A percentile compares a stretch with the other conserved stretches of the same genome.
Conservation (phyloP, 1,140 invertebrate species). For the Diabrotica undecimpunctata region DNA sequence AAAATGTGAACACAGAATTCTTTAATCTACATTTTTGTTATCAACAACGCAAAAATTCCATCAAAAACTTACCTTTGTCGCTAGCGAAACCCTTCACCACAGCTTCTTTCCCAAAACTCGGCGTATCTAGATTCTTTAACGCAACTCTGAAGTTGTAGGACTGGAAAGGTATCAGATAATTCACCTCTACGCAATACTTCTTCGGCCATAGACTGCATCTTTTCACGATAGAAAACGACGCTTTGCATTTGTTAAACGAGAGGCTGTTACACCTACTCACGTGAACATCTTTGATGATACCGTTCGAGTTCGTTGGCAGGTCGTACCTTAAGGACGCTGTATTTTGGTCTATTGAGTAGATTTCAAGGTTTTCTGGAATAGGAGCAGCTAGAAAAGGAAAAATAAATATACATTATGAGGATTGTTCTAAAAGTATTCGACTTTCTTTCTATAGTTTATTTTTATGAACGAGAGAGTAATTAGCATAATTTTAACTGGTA, state of each 20-base stretch:
- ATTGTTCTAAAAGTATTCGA: neutral
- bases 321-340: slow-evolving; percentile 33
- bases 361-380: slow-evolving; percentile 31
- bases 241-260: slow-evolving; percentile 34
- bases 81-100: slow-evolving; percentile 20
- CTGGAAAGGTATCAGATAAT: slow-evolving; percentile 33
- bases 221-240: slow-evolving; percentile 17
- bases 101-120: slow-evolving; percentile 27
- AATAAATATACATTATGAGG: neutral
- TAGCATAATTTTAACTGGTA: too few relatives aligned
- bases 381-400: slow-evolving; percentile 27
- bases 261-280: slow-evolving; percentile 29
- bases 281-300: slow-evolving; percentile 28
- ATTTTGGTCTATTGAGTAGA: slow-evolving; percentile 32
- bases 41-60: too few relatives aligned
- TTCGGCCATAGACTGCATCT: slow-evolving; percentile 30
- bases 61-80: slow-evolving; percentile 30
- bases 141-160: slow-evolving; percentile 29
- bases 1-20: too few relatives aligned
- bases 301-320: slow-evolving; percentile 27
- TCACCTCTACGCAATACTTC: slow-evolving; percentile 30
- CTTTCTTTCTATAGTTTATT: too few relatives aligned
- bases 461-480: too few relatives aligned
- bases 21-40: too few relatives aligned
- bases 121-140: slow-evolving; percentile 31